phyloP scores from a whole-genome alignment of 2,113 vertebrate genomes.

The Tiliqua scincoides region DNA sequence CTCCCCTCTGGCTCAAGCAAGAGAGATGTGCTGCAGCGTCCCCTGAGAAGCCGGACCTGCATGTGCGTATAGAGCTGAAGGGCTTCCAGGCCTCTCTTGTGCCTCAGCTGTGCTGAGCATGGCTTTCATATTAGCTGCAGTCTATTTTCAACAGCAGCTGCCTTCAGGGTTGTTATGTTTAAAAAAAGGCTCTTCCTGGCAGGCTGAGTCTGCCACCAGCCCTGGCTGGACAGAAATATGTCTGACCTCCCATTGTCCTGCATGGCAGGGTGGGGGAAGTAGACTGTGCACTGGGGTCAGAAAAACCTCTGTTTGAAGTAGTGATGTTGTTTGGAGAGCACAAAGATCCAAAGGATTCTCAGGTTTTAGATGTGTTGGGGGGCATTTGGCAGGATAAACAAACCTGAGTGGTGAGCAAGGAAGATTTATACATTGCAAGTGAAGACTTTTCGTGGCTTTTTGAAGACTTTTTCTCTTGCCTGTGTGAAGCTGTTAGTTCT shows the following conservation, averaged over 20 bases:
- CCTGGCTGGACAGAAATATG: not conserved
- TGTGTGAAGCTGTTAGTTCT: not conserved
- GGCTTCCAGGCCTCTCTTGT: no score
- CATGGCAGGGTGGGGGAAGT: no score
- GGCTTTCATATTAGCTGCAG: not conserved
- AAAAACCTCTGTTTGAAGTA: no score
- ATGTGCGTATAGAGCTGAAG: not conserved
- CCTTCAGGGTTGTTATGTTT: not conserved
- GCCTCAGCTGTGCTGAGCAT: not conserved
- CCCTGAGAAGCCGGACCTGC: no score
- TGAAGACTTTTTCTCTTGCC: not conserved
- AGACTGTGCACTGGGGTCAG: no score
- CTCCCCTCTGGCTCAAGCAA: fast-evolving
- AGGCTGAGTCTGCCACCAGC: not conserved
- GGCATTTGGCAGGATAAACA: not conserved
- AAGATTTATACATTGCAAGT: not conserved
- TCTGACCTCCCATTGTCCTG: not conserved
- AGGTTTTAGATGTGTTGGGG: no score
- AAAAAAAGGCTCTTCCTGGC: not conserved
- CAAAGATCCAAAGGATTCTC: no score
- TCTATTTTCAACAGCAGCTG: not conserved
- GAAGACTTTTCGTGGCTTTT: not conserved
- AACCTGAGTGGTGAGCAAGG: not conserved
- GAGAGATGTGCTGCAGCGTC: not conserved
- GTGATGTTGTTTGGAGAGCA: no score